Percentiles rank a stretch among this genome's conserved stretches.
Evolutionary conservation across 2,888 invertebrate species (phyloP).

Genomic region (Gryllus longicercus): DNA sequence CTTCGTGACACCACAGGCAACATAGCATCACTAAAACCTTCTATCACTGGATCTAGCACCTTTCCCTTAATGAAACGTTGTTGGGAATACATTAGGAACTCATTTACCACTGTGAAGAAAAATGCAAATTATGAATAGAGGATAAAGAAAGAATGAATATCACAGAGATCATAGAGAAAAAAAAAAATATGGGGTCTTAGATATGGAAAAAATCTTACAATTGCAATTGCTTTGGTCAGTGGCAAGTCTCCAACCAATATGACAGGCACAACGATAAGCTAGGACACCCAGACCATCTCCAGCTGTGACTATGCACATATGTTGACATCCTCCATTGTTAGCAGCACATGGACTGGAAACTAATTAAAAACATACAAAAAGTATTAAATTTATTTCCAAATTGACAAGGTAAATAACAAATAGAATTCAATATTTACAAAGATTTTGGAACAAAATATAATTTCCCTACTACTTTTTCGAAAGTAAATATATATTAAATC

Average conservation of each 20-base stretch:
- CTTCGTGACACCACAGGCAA: conserved; percentile 87
- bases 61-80: conserved; percentile 94
- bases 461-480: too few relatives aligned
- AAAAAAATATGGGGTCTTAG: neutral
- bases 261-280: conserved; percentile 88
- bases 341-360: conserved; percentile 75
- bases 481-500: too few relatives aligned
- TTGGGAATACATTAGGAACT: conserved; percentile 93
- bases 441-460: too few relatives aligned
- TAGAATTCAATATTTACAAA: too few relatives aligned
- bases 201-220: conserved; percentile 43
- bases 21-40: conserved; percentile 92
- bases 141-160: neutral
- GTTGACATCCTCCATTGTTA: conserved; percentile 86
- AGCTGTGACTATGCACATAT: conserved; percentile 89
- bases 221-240: conserved; percentile 75
- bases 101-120: conserved; percentile 60
- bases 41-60: conserved; percentile 80
- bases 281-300: conserved; percentile 60
- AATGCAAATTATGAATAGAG: neutral
- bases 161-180: neutral
- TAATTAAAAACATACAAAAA: conserved; percentile 40
- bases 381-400: neutral
- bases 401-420: too few relatives aligned
- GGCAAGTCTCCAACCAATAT: conserved; percentile 77